Conservation (phyloP, 2,113 vertebrate genomes). For the Spermophilus dauricus region DNA sequence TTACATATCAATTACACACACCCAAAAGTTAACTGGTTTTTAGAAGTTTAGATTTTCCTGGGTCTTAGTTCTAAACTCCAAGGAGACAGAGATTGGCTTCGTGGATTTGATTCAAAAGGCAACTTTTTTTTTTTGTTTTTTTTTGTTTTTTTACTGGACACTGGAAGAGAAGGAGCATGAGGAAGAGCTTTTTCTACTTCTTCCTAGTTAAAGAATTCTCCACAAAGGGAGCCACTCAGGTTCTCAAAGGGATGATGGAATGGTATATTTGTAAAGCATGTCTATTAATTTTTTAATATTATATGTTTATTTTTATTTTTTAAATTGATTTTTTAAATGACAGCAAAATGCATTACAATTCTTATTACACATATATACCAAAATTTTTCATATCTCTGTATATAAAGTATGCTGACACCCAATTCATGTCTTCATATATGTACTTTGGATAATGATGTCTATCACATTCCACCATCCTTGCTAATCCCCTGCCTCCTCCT, state of each 20-base stretch:
- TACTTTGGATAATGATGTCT: no score
- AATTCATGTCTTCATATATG: no score
- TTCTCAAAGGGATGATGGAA: neutral
- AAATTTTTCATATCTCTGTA: no score
- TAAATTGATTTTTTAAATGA: no score
- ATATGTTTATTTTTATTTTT: no score
- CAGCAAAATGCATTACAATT: no score
- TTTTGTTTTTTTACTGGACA: neutral
- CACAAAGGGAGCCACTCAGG: neutral
- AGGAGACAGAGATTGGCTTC: neutral
- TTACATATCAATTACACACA: neutral
- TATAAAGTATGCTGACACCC: no score
- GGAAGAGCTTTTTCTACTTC: neutral
- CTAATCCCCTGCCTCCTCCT: no score
- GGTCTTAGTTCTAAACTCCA: neutral
- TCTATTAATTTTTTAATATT: neutral
- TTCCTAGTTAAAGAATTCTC: neutral
- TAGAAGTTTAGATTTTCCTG: neutral
- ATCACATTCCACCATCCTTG: no score
- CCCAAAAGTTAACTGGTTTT: neutral
- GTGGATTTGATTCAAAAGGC: neutral
- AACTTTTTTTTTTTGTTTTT: neutral
- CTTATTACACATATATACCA: no score
- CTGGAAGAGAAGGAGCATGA: neutral
- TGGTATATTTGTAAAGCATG: neutral